A percentile compares a stretch with the other conserved stretches of the same genome.
Evolutionary conservation across 2,797 vertebrate genomes (phyloP).

Genomic region (Anguilla obscura): DNA sequence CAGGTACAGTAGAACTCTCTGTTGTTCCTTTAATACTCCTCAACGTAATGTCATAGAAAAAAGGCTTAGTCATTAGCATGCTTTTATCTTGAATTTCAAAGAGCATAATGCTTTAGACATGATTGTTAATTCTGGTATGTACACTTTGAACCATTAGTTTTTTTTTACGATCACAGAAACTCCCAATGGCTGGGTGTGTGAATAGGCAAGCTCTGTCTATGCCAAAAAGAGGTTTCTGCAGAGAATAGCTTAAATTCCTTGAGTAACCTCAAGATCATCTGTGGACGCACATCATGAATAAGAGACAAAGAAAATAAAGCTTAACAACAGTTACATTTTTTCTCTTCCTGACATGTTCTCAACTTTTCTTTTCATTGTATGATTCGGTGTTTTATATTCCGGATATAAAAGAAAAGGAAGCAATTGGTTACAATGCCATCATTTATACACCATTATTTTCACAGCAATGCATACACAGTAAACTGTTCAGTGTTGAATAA

Average conservation of each 20-base stretch:
- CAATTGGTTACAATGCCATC: neutral
- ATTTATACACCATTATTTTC: neutral
- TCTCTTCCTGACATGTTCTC: neutral
- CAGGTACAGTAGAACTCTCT: neutral
- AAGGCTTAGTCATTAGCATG: neutral
- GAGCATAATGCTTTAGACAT: neutral
- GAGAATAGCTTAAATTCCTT: constrained; percentile 72
- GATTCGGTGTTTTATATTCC: neutral
- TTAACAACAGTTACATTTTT: neutral
- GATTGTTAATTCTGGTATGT: constrained; percentile 15
- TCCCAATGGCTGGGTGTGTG: constrained; percentile 52
- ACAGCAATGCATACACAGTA: neutral
- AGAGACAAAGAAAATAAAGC: constrained; percentile 66
- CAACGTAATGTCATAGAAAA: neutral
- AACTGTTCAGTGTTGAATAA: too few relatives aligned
- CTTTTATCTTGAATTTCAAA: neutral
- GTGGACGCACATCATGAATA: constrained; percentile 60
- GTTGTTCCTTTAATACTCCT: constrained; percentile 6
- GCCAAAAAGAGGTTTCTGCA: constrained; percentile 47
- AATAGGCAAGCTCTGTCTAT: constrained; percentile 53
- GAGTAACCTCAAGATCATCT: constrained; percentile 64
- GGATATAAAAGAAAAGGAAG: neutral
- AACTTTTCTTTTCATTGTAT: neutral
- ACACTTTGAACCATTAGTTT: neutral
- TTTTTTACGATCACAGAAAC: neutral